Percentiles rank a stretch among this genome's conserved stretches.
These are phyloP conservation scores for Drosophila parvula DNA, from an alignment of 1,140 invertebrate species.

Conservation along the genomic window DNA sequence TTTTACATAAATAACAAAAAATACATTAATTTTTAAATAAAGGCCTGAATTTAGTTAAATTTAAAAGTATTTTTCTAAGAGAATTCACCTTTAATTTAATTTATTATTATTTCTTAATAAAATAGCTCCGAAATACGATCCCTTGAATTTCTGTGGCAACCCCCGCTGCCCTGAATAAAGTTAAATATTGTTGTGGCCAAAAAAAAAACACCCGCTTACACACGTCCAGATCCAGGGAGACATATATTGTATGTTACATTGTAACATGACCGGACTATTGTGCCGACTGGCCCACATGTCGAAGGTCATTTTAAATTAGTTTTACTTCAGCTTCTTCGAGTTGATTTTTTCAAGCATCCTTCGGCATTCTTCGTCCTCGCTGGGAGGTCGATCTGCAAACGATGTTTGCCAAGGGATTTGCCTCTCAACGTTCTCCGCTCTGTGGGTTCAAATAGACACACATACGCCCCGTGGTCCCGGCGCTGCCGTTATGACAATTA, in stretches of 20 bases:
- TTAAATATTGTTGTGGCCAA: conserved; percentile 58
- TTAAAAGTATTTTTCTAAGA: too few relatives aligned
- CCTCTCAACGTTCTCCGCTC: conserved; percentile 14
- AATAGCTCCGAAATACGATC: too few relatives aligned
- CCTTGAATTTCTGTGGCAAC: background rate
- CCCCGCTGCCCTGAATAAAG: conserved; percentile 44
- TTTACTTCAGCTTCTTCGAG: conserved; percentile 43
- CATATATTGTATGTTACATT: conserved; percentile 41
- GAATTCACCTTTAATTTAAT: too few relatives aligned
- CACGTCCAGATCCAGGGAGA: conserved; percentile 20
- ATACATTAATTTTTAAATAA: too few relatives aligned
- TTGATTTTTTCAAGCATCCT: conserved; percentile 39
- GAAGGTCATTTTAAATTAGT: conserved; percentile 80
- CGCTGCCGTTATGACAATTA: conserved; percentile 69
- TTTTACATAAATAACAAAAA: too few relatives aligned
- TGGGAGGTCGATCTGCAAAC: conserved; percentile 38
- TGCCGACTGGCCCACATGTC: conserved; percentile 56
- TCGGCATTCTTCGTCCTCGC: conserved; percentile 4
- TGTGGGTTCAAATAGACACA: conserved; percentile 21
- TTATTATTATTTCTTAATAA: too few relatives aligned
- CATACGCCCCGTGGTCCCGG: conserved; percentile 39
- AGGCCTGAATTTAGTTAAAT: too few relatives aligned
- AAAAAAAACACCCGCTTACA: conserved; percentile 28
- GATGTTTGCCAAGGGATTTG: conserved; percentile 65
- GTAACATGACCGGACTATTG: conserved; percentile 66